Evolutionary conservation across 2,797 vertebrate genomes (phyloP).

Genomic region (Pipistrellus nathusii): DNA sequence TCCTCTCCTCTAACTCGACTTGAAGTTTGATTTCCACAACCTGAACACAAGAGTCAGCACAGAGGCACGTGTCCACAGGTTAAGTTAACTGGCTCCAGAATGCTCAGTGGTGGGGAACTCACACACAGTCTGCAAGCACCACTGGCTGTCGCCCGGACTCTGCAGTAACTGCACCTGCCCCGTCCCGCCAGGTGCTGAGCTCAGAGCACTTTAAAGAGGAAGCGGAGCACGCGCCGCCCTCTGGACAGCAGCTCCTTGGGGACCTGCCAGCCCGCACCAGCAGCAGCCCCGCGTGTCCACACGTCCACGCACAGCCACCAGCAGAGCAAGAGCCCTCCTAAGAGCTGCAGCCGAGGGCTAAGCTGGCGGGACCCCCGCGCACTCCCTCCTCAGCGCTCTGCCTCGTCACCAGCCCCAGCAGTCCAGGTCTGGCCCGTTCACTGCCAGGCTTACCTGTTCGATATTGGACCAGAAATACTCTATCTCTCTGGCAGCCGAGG

Average conservation of each 20-base stretch:
- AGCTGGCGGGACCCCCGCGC: fast-evolving
- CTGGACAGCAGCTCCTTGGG: neutral
- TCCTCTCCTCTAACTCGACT: conserved; percentile 92
- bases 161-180: neutral
- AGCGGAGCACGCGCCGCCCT: fast-evolving
- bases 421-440: fast-evolving
- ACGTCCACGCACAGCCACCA: neutral
- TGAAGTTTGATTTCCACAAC: conserved; percentile 95
- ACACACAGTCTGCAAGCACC: neutral
- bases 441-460: conserved; percentile 89
- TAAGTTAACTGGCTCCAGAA: neutral
- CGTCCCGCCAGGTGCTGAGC: neutral
- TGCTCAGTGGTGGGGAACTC: fast-evolving
- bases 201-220: neutral
- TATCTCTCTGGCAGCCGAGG: conserved; percentile 92
- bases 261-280: neutral
- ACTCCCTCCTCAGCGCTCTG: neutral
- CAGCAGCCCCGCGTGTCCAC: neutral
- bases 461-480: conserved; percentile 95
- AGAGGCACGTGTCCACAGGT: neutral
- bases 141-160: neutral
- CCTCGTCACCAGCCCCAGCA: neutral
- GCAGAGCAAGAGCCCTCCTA: neutral
- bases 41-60: conserved; percentile 81
- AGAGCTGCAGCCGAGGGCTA: neutral